Evolutionary conservation across 1,140 invertebrate species (phyloP), one percentile per base, ranked within the genome.

Genomic region (Cherax destructor): DNA sequence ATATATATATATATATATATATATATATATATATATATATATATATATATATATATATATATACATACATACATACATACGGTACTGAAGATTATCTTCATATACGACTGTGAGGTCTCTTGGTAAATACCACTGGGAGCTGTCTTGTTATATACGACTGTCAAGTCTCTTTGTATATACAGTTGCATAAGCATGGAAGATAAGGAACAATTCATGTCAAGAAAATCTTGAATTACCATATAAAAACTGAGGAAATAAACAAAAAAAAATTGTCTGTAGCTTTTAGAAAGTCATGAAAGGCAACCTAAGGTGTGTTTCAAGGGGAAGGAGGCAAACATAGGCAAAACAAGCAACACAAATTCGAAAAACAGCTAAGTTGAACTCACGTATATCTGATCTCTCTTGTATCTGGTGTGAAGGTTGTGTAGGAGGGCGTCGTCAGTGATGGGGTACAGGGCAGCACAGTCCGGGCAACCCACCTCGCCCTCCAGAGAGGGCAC

Each of bases 341-440:
- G 11, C 10, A 52, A 56, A 56, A 41, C 24, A 13, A 59, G 2
- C 3, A 5, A 16, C 9, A 24, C n/a, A 61, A 83, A 59, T 3
- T 7, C 9, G 50, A 81, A 9, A 21, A 4, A 24, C 21, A 61
- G 1, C 9, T 56, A 30, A 52, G 16, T 0, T 16, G 7, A 24
- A 95, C 96, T 96, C 94, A 97, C 96, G 94, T 97, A 97, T 93
- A 97, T 97, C 93, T 97, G 96, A 94, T 97, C 97, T 92, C 96
- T 95, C 94, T 97, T 97, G 94, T 97, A 97, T 92, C 97, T 95
- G 93, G 96, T 96, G 91, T 97, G 96, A 88, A 97, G 95, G 94
- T 97, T 97, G 94, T 96, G 95, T 92, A 97, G 95, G 94, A 97
- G 97, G 83, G 95, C 96, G 94, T 97, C 97, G 94, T 97, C 97